phyloP scores from a whole-genome alignment of 2,797 vertebrate genomes.

The Esox masquinongy region DNA sequence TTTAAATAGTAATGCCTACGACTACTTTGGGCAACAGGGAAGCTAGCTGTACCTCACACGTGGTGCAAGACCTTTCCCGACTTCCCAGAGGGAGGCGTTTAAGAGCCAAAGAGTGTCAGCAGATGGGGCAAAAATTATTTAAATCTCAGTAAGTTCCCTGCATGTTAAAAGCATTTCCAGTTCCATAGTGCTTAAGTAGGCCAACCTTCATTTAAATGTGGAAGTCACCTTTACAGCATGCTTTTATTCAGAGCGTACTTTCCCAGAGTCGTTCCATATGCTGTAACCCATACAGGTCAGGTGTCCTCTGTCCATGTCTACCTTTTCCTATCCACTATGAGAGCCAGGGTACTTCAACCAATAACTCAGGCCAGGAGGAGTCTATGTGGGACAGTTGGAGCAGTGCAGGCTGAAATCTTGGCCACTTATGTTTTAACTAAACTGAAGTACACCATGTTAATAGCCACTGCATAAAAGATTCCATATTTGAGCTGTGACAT shows the following conservation, averaged over 20 bases:
- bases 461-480: background rate
- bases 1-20: background rate
- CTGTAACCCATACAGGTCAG: conserved; percentile 31
- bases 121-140: conserved; percentile 41
- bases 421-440: conserved; percentile 1
- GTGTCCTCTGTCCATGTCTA: conserved; percentile 14
- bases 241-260: conserved; percentile 32
- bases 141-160: conserved; percentile 51
- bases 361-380: background rate
- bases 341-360: conserved; percentile 10
- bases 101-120: conserved; percentile 50
- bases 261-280: conserved; percentile 22
- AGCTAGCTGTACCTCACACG: conserved; percentile 25
- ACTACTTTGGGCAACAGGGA: conserved; percentile 42
- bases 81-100: conserved; percentile 61
- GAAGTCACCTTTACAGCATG: conserved; percentile 28
- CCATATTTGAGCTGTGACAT: background rate
- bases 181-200: conserved; percentile 68
- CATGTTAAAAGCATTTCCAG: conserved; percentile 59
- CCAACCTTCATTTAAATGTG: conserved; percentile 62
- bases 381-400: background rate
- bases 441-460: background rate
- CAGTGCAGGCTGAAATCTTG: background rate
- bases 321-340: conserved; percentile 3
- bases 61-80: conserved; percentile 8